Evolutionary conservation across 1,140 invertebrate species (phyloP).

Genomic region (Chrysomallon squamiferum): DNA sequence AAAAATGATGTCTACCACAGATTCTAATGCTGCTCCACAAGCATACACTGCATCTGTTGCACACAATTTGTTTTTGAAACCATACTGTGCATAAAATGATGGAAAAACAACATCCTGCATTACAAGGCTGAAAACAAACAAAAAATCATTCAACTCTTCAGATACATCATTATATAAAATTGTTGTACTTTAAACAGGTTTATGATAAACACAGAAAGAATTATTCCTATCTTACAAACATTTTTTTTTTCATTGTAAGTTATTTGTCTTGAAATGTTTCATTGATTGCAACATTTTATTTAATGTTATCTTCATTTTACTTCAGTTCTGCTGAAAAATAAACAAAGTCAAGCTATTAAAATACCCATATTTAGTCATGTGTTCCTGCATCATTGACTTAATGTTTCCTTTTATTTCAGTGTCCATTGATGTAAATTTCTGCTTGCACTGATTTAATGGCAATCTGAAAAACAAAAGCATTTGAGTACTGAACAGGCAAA

Average conservation of each 20-base stretch:
- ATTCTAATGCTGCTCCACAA: slow-evolving; percentile 81
- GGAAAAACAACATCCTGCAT: slow-evolving; percentile 63
- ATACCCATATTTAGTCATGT: slow-evolving; percentile 78
- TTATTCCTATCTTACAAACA: too few relatives aligned
- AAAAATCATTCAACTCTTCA: background rate
- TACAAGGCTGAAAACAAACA: slow-evolving; percentile 65
- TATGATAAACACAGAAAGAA: background rate
- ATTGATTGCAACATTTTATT: too few relatives aligned
- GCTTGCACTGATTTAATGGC: slow-evolving; percentile 84
- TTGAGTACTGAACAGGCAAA: background rate
- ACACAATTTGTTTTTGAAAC: slow-evolving; percentile 80
- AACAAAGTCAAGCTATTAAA: too few relatives aligned
- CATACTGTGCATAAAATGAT: slow-evolving; percentile 83
- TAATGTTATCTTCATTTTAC: too few relatives aligned
- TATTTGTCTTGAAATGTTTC: too few relatives aligned
- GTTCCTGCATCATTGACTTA: slow-evolving; percentile 75
- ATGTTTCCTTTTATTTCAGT: slow-evolving; percentile 80
- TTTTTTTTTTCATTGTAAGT: too few relatives aligned
- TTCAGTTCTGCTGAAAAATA: too few relatives aligned
- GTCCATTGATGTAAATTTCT: slow-evolving; percentile 89
- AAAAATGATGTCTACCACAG: slow-evolving; percentile 62
- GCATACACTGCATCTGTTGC: slow-evolving; percentile 85
- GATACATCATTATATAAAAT: background rate
- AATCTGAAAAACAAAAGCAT: slow-evolving; percentile 66
- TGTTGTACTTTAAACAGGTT: too few relatives aligned